Evolutionary conservation across 2,797 vertebrate genomes (phyloP).

Genomic region (Acanthurus tractus): DNA sequence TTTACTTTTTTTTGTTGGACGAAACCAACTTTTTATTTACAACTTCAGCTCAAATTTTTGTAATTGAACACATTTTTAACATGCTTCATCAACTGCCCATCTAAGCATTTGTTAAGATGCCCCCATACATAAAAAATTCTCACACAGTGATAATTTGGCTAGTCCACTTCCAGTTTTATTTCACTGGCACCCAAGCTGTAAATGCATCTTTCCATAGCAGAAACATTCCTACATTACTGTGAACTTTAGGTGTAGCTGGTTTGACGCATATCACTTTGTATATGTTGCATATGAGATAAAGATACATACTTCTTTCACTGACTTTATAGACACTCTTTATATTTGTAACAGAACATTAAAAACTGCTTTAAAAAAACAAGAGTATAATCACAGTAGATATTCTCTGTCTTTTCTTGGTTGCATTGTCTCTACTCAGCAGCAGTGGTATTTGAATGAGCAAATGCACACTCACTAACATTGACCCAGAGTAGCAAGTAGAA

Average conservation of each 20-base stretch:
- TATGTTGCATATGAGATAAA: slow-evolving; percentile 44
- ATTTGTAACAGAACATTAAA: slow-evolving; percentile 46
- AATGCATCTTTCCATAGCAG: slow-evolving; percentile 25
- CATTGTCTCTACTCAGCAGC: slow-evolving; percentile 58
- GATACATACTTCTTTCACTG: slow-evolving; percentile 21
- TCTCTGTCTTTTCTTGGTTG: slow-evolving; percentile 38
- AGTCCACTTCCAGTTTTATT: slow-evolving; percentile 34
- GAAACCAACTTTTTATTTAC: neutral
- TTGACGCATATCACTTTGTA: slow-evolving; percentile 19
- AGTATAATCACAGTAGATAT: slow-evolving; percentile 49
- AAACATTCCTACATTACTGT: slow-evolving; percentile 26
- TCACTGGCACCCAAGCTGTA: slow-evolving; percentile 22
- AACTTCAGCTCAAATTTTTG: slow-evolving; percentile 24
- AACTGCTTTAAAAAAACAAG: slow-evolving; percentile 39
- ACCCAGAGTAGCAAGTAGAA: slow-evolving; percentile 50
- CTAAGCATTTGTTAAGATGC: neutral
- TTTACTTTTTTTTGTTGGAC: neutral
- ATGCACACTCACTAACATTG: slow-evolving; percentile 47
- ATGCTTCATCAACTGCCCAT: neutral
- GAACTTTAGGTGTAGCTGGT: slow-evolving; percentile 37
- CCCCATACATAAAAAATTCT: slow-evolving; percentile 15
- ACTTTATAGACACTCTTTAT: slow-evolving; percentile 32
- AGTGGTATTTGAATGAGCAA: slow-evolving; percentile 53
- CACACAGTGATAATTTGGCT: slow-evolving; percentile 59
- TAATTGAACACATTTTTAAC: slow-evolving; percentile 7